Percentiles rank a stretch among this genome's conserved stretches.
These are phyloP conservation scores for Corythornis cristatus DNA, from an alignment of 2,113 vertebrate genomes.

Conservation along the genomic window DNA sequence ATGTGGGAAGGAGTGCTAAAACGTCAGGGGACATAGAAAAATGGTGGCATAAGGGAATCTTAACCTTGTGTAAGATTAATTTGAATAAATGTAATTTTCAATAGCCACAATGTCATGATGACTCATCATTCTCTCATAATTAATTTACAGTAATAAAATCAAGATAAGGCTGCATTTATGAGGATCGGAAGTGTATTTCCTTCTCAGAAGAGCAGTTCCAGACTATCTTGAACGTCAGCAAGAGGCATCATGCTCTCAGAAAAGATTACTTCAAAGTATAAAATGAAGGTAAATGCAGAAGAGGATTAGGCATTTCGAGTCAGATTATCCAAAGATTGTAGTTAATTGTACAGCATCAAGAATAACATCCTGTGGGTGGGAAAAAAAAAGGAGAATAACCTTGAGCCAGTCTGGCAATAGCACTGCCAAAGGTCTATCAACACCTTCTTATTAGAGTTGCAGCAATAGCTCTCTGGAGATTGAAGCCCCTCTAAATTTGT, in stretches of 20 bases:
- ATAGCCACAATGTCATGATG: neutral
- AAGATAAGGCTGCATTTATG: slow-evolving; percentile 43
- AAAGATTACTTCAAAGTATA: neutral
- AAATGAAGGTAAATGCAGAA: neutral
- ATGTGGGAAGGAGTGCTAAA: neutral
- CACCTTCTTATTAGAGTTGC: slow-evolving; percentile 60
- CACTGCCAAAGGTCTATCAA: slow-evolving; percentile 58
- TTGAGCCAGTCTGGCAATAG: slow-evolving; percentile 9
- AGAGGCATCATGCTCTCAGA: fast-evolving
- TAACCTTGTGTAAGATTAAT: slow-evolving; percentile 45
- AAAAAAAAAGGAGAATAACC: neutral
- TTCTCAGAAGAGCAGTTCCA: neutral
- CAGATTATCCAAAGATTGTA: neutral
- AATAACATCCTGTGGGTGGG: neutral
- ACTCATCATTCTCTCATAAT: slow-evolving; percentile 48
- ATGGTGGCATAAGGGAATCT: slow-evolving; percentile 28
- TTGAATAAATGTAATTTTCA: slow-evolving; percentile 53
- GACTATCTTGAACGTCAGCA: neutral
- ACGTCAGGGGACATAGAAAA: neutral
- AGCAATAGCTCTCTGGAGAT: slow-evolving; percentile 12
- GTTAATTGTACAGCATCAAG: neutral
- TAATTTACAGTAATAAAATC: slow-evolving; percentile 61
- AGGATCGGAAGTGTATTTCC: neutral
- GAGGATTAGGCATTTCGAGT: neutral
- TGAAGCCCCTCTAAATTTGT: slow-evolving; percentile 31